Evolutionary conservation across 2,797 vertebrate genomes (phyloP).

Genomic region (Poecilia gillii): DNA sequence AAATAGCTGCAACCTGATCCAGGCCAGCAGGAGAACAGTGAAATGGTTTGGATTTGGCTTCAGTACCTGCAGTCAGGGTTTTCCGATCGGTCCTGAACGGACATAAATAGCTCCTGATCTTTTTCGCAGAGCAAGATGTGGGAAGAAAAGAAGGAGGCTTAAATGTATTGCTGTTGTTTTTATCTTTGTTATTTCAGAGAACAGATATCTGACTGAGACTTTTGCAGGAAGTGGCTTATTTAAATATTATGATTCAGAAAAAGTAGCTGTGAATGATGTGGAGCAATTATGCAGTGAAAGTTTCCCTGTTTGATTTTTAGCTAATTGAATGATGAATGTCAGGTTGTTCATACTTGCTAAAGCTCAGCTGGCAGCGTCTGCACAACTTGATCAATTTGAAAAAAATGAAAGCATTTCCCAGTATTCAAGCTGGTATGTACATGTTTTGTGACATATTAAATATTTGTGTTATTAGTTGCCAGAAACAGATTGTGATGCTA

Average conservation of each 20-base stretch:
- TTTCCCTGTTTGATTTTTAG: not conserved
- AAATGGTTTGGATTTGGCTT: conserved; percentile 40
- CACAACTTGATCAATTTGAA: not conserved
- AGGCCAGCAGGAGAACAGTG: conserved; percentile 13
- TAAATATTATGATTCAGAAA: not conserved
- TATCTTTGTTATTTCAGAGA: not conserved
- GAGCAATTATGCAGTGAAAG: not conserved
- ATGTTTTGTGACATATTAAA: not conserved
- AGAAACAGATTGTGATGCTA: not conserved
- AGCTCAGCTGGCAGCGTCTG: not conserved
- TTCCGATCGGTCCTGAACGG: not conserved
- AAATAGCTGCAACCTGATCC: conserved; percentile 49
- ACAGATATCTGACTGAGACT: not conserved
- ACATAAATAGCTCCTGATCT: conserved; percentile 18
- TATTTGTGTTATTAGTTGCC: not conserved
- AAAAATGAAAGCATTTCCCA: not conserved
- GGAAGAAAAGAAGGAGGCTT: conserved; percentile 4
- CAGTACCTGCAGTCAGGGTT: conserved; percentile 19
- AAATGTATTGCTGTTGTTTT: conserved; percentile 11
- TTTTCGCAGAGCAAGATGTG: conserved; percentile 3
- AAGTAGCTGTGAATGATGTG: not conserved
- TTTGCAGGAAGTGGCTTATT: not conserved
- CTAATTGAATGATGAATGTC: not conserved
- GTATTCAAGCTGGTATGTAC: not conserved
- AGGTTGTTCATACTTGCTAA: not conserved